phyloP scores from a whole-genome alignment of 1,140 invertebrate genomes.

The Cydia amplana region DNA sequence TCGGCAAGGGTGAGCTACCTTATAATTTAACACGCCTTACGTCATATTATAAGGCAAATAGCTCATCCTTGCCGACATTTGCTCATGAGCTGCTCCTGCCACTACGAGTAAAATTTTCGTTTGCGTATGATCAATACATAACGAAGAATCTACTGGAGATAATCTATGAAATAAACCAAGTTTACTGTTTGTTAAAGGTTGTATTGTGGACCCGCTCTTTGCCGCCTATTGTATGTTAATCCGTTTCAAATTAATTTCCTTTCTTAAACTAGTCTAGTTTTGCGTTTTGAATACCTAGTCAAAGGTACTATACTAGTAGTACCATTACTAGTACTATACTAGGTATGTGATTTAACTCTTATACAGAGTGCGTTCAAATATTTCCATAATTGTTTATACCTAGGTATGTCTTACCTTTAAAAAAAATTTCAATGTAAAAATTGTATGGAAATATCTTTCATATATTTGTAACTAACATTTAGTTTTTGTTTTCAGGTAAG shows the following conservation, averaged over 20 bases:
- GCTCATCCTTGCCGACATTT: too few relatives aligned
- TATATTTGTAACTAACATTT: background rate
- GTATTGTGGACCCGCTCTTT: background rate
- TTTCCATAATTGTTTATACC: too few relatives aligned
- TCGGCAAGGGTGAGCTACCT: too few relatives aligned
- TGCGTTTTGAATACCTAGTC: background rate
- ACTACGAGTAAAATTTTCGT: too few relatives aligned
- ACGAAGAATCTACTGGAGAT: background rate
- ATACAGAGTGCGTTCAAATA: background rate
- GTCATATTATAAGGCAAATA: too few relatives aligned
- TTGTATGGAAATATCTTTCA: too few relatives aligned
- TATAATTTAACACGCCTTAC: too few relatives aligned
- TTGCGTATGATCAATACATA: background rate
- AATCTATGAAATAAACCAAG: background rate
- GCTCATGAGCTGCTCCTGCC: too few relatives aligned
- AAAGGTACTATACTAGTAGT: too few relatives aligned
- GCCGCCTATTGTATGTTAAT: slow-evolving; percentile 9
- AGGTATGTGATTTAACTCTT: background rate
- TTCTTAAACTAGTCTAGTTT: background rate
- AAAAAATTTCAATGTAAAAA: too few relatives aligned
- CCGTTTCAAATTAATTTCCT: background rate
- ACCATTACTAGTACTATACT: too few relatives aligned
- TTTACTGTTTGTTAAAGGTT: slow-evolving; percentile 15
- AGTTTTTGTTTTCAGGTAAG: slow-evolving; percentile 1
- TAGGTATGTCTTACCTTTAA: too few relatives aligned